Evolutionary conservation across 53 echinoderm and acorn worm species (phyloP), one percentile per base, ranked within the genome.

Genomic region (Temnopleurus reevesii): DNA sequence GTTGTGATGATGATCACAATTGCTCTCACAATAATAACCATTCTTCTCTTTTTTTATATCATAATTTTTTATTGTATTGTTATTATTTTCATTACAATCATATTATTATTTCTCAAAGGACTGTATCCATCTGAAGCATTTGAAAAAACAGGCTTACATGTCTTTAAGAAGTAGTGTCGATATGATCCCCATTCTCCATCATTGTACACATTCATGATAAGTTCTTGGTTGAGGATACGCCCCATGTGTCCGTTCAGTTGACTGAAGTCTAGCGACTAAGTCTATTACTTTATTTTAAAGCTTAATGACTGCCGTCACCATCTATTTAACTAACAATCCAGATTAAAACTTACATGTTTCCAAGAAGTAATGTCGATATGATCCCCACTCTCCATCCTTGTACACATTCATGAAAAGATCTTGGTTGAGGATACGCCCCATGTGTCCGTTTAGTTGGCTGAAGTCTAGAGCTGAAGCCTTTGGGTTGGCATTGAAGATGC

Each of bases 331-430:
- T n/a, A n/a, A n/a, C n/a, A n/a, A n/a, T n/a, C n/a, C n/a, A n/a
- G n/a, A n/a, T n/a, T n/a, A n/a, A 26, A 24, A 17, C 86, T 77
- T 91, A 94, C 94, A 83, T 55, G 83, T 84, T 8, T 91, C 31
- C 24, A 95, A 55, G 45, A 93, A 80, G 77, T 83, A 54, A 59
- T 95, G 95, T 64, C 95, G 83, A 80, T 91, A 95, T 1, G 93
- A 93, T 83, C 95, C 95, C 91, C 92, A 92, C 46, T 90, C 65
- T 56, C 93, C 95, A 83, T 92, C 51, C 56, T 89, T 92, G 80
- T 77, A 92, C 23, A 93, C 81, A 59, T 95, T 95, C 95, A 95
- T 95, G 27, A 93, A 28, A 0, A 95, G 90, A 33, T 95, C 92
- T 71, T 89, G 85, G 17, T 59, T 86, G 12, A 90, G 23, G 43